Evolutionary conservation across 2,797 vertebrate species (phyloP).

Genomic region (Pangasius krempfi): DNA sequence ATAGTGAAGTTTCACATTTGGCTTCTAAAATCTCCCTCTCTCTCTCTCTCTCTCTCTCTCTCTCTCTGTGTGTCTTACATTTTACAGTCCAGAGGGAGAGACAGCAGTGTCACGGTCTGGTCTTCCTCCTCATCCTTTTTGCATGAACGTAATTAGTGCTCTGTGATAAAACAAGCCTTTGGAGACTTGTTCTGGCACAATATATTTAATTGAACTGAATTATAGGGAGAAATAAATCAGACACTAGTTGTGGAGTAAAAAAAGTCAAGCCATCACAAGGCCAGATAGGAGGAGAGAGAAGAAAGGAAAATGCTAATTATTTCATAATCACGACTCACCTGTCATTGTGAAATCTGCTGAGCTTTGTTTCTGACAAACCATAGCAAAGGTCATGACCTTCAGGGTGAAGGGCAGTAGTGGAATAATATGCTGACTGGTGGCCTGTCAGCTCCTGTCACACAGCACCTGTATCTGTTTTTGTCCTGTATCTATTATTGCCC

Average conservation of each 20-base stretch:
- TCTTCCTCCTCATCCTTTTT: slow-evolving; percentile 60
- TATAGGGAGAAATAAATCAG: slow-evolving; percentile 71
- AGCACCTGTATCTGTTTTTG: slow-evolving; percentile 38
- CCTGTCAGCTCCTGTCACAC: slow-evolving; percentile 54
- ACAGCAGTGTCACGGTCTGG: slow-evolving; percentile 55
- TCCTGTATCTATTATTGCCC: neutral
- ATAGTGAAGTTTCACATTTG: neutral
- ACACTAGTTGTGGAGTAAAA: slow-evolving; percentile 58
- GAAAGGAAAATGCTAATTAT: slow-evolving; percentile 23
- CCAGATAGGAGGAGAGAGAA: neutral
- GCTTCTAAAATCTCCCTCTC: neutral
- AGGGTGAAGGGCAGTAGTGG: slow-evolving; percentile 55
- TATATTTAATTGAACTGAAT: slow-evolving; percentile 78
- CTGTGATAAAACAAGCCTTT: slow-evolving; percentile 63
- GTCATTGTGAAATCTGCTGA: slow-evolving; percentile 42
- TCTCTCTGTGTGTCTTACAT: neutral
- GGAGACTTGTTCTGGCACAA: slow-evolving; percentile 71
- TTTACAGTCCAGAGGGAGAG: slow-evolving; percentile 45
- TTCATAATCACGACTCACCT: slow-evolving; percentile 52
- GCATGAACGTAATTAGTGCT: slow-evolving; percentile 70
- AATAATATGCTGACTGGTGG: slow-evolving; percentile 63
- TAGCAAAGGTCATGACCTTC: slow-evolving; percentile 66
- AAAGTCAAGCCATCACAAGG: slow-evolving; percentile 63
- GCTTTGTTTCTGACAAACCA: slow-evolving; percentile 63
- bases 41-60: neutral